Evolutionary conservation across 2,113 vertebrate genomes (phyloP), one percentile per base, ranked within the genome.

Genomic region (Sylvia atricapilla): DNA sequence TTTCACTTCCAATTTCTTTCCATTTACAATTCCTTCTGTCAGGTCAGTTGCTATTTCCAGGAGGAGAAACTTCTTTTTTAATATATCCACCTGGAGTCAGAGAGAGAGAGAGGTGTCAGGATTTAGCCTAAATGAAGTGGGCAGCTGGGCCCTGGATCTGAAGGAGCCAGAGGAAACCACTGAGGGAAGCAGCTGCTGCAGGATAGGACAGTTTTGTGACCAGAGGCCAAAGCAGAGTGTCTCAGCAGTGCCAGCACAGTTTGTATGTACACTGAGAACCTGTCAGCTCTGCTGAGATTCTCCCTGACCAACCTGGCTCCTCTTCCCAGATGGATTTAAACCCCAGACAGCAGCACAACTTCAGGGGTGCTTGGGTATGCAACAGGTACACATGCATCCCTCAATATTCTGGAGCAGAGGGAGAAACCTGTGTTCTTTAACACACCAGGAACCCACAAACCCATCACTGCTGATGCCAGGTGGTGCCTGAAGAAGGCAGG

Each of bases 21-120:
- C 99, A 5, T 98, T 98, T 37, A 99, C 98, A 14, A 98, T 16
- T 24, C 99, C 99, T 59, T 99, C 98, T 1, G 99, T 99, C 82
- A 99, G 95, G 56, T 97, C 87, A 7, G 87, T 95, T 1, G 98
- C 98, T 77, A 99, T 79, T 28, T 98, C 96, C 96, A 99, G 87
- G 78, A 99, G 93, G 72, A 97, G 47, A 16, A 96, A 94, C 82
- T 99, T 99, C 21, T 96, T 94, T 92, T 98, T 99, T 30, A 99
- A 39, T 41, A 98, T 95, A 93, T 99, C 99, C 63, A 99, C 99
- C 99, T 99, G 52, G 63, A 30, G 2, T 0, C 37, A 86, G 20
- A 59, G 44, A 62, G 21, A 59, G 13, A 66, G n/a, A 66, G 19
- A 18, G 2, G 31, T 22, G 22, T 52, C 52, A 79, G 23, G 20